phyloP scores from a whole-genome alignment of 2,113 vertebrate genomes.

The Mesoclemmys tuberculata region DNA sequence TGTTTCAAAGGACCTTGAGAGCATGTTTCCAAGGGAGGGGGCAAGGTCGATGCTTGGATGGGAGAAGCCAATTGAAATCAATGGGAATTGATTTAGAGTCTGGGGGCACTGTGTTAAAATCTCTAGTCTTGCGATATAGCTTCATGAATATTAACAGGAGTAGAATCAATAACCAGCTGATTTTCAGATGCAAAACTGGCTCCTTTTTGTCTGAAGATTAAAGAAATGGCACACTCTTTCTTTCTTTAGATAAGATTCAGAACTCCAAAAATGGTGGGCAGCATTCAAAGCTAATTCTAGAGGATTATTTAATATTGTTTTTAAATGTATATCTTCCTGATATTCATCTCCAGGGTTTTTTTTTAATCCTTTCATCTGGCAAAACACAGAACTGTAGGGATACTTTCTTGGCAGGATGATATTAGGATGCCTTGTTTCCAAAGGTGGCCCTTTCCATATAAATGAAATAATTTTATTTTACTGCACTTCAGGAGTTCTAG shows the following conservation, averaged over 20 bases:
- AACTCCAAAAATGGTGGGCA: slow-evolving; percentile 12
- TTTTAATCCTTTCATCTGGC: not conserved
- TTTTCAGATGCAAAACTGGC: slow-evolving; percentile 82
- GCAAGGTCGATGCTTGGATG: slow-evolving; percentile 69
- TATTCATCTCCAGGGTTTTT: not conserved
- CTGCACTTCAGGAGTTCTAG: rapidly evolving
- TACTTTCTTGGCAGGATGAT: not conserved
- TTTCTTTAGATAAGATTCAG: slow-evolving; percentile 51
- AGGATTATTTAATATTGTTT: slow-evolving; percentile 11
- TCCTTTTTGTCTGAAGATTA: slow-evolving; percentile 79
- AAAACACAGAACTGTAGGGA: rapidly evolving
- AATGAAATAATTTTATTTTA: rapidly evolving
- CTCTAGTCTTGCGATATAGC: slow-evolving; percentile 77
- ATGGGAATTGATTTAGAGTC: slow-evolving; percentile 85
- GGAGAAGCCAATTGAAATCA: slow-evolving; percentile 82
- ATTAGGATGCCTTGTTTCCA: not conserved
- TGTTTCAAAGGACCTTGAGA: slow-evolving; percentile 79
- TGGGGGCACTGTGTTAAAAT: slow-evolving; percentile 83
- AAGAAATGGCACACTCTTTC: slow-evolving; percentile 46
- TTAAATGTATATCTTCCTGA: rapidly evolving
- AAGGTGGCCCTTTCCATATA: not conserved
- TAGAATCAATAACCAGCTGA: slow-evolving; percentile 82
- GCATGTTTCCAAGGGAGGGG: slow-evolving; percentile 70
- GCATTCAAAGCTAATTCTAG: not conserved
- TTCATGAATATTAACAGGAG: slow-evolving; percentile 85